These are phyloP conservation scores for Oenanthe oenanthe DNA, from an alignment of 2,113 vertebrate species.

Conservation along the genomic window DNA sequence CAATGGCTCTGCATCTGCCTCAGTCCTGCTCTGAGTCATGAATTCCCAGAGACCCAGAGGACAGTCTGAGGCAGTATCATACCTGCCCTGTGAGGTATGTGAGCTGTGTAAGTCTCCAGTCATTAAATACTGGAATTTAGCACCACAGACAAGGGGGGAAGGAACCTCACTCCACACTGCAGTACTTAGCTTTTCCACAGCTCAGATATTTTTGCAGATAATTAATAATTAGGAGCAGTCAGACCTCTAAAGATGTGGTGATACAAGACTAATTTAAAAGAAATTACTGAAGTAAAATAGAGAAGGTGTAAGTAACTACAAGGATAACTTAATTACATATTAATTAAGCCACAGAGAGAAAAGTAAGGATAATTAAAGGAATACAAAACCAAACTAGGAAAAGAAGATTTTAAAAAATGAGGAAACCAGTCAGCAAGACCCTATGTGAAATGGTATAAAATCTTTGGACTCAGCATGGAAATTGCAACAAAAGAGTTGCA, in stretches of 20 bases:
- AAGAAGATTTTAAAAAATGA: neutral
- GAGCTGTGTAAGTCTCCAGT: neutral
- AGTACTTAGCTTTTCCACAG: neutral
- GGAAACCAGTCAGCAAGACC: slow-evolving; percentile 32
- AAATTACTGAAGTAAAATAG: neutral
- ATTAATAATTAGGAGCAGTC: neutral
- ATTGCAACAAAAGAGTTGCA: slow-evolving; percentile 48
- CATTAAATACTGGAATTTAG: neutral
- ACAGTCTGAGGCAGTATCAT: neutral
- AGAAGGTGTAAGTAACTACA: neutral
- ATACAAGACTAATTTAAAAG: neutral
- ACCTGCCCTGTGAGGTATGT: neutral
- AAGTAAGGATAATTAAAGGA: neutral
- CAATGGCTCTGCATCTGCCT: neutral
- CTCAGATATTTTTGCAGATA: neutral
- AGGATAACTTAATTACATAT: neutral
- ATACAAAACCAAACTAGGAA: neutral
- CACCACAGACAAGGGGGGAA: neutral
- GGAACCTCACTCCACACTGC: neutral
- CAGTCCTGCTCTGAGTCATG: neutral
- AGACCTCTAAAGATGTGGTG: neutral
- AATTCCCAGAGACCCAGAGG: neutral
- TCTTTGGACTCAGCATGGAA: slow-evolving; percentile 63
- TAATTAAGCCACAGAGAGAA: neutral
- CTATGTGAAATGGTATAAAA: neutral